Percentiles rank a stretch among this genome's conserved stretches.
Evolutionary conservation across 1,140 invertebrate genomes (phyloP).

Genomic region (Aradophagus sp.): DNA sequence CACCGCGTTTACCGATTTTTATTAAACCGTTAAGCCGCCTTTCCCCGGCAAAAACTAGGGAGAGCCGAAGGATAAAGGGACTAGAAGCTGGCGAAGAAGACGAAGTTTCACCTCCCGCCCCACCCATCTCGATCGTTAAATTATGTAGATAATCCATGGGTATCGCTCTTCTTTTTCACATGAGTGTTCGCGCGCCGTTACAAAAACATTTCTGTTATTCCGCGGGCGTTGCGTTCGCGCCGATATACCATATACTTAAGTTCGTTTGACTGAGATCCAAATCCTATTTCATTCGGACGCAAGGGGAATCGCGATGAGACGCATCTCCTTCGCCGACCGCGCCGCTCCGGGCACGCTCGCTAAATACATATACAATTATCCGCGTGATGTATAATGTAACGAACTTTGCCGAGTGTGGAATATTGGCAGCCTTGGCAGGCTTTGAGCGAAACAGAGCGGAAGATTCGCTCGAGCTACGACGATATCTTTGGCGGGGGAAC

Average conservation of each 20-base stretch:
- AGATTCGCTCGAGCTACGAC: conserved; percentile 39
- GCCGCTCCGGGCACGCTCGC: conserved; percentile 12
- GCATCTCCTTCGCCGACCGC: conserved; percentile 19
- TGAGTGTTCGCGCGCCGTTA: conserved; percentile 38
- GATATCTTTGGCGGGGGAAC: conserved; percentile 41
- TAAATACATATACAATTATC: conserved; percentile 51
- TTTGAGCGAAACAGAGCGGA: conserved; percentile 38
- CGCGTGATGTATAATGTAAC: conserved; percentile 44
- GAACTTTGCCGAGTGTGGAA: conserved; percentile 44
- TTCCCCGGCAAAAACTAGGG: conserved; percentile 6
- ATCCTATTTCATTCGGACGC: conserved; percentile 51
- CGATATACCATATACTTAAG: conserved; percentile 51
- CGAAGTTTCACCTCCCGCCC: conserved; percentile 19
- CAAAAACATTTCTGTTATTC: conserved; percentile 55
- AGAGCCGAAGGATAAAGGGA: too few species aligned
- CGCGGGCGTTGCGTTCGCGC: conserved; percentile 39
- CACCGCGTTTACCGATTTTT: conserved; percentile 28
- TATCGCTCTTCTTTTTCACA: conserved; percentile 46
- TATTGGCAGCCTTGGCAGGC: conserved; percentile 39
- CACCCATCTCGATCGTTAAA: too few species aligned
- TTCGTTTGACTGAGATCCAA: conserved; percentile 55
- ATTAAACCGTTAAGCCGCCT: conserved; percentile 43
- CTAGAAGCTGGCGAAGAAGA: too few species aligned
- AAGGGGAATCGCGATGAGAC: conserved; percentile 47
- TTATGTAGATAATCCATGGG: conserved; percentile 50